Percentiles rank a stretch among this genome's conserved stretches.
phyloP scores from a whole-genome alignment of 2,888 invertebrate species.

The Melinaea marsaeus region DNA sequence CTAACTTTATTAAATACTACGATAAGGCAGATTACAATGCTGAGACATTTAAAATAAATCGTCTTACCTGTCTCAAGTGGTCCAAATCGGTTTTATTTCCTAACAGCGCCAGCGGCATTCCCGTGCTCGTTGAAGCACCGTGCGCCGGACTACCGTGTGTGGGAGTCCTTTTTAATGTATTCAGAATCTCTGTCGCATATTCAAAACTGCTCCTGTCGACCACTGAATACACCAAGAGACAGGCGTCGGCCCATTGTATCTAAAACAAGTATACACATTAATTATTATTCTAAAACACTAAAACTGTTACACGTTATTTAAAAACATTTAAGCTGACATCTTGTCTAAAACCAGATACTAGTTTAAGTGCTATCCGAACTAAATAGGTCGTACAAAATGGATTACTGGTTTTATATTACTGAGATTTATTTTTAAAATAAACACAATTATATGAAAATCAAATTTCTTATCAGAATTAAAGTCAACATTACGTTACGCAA shows the following conservation, averaged over 20 bases:
- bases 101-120: conserved; percentile 81
- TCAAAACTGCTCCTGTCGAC: conserved; percentile 84
- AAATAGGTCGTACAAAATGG: conserved; percentile 17
- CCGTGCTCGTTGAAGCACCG: conserved; percentile 67
- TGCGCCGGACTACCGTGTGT: conserved; percentile 78
- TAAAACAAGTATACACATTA: conserved; percentile 49
- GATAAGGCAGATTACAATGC: not conserved
- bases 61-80: conserved; percentile 84
- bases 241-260: conserved; percentile 88
- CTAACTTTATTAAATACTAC: conserved; percentile 2
- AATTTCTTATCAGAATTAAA: no score
- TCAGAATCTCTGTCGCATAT: conserved; percentile 81
- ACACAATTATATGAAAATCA: no score
- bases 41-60: conserved; percentile 3
- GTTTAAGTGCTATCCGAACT: conserved; percentile 6
- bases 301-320: no score
- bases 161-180: conserved; percentile 77
- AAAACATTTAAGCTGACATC: conserved; percentile 7
- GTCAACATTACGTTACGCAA: no score
- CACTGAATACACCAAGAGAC: conserved; percentile 86
- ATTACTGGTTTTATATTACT: conserved; percentile 1
- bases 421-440: no score
- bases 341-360: conserved; percentile 25
- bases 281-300: no score
- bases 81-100: conserved; percentile 90